Evolutionary conservation across 2,888 invertebrate species (phyloP).

Genomic region (Micropterix aruncella): DNA sequence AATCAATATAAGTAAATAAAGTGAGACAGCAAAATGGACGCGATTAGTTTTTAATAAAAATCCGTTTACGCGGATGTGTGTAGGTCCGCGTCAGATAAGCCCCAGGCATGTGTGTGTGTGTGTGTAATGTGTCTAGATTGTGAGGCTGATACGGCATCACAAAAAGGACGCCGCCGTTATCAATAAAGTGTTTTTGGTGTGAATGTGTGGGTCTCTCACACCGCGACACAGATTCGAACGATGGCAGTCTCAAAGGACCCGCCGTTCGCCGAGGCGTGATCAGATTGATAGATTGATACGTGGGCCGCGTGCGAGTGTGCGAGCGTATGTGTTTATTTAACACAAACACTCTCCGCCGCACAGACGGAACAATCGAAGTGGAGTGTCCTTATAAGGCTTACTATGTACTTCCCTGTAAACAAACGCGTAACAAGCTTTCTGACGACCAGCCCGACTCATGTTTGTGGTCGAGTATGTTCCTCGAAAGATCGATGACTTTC

Average conservation of each 20-base stretch:
- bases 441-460: too few species aligned
- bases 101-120: background rate
- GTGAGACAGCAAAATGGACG: background rate
- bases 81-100: background rate
- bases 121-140: background rate
- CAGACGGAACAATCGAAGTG: too few species aligned
- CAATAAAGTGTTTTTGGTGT: too few species aligned
- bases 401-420: too few species aligned
- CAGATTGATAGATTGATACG: background rate
- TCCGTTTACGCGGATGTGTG: background rate
- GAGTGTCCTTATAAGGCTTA: too few species aligned
- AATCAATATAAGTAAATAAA: background rate
- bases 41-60: background rate
- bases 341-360: too few species aligned
- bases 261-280: background rate
- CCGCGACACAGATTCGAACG: background rate
- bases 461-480: too few species aligned
- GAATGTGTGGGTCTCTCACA: background rate
- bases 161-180: background rate
- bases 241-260: background rate
- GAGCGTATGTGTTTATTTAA: too few species aligned
- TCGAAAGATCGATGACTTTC: too few species aligned
- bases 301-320: too few species aligned
- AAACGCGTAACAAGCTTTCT: too few species aligned
- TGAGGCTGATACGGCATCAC: too few species aligned